Percentiles rank a stretch among this genome's conserved stretches.
Evolutionary conservation across 2,888 invertebrate genomes (phyloP).

Genomic region (Ethmia dodecea): DNA sequence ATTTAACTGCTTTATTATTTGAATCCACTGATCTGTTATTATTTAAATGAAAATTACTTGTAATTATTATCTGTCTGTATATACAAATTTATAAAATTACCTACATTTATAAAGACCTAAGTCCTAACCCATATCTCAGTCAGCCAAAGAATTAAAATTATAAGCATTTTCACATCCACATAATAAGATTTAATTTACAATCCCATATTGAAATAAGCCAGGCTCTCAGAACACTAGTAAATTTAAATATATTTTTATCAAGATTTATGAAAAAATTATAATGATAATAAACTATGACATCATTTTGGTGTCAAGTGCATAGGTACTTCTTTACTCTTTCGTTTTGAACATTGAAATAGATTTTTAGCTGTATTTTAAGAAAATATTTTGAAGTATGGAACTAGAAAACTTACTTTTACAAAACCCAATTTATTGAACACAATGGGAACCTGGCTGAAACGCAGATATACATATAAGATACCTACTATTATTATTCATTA

Average conservation of each 20-base stretch:
- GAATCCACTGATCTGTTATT: constrained; percentile 34
- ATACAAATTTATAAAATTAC: constrained; percentile 66
- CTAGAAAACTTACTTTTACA: not conserved
- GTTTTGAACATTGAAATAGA: too few relatives aligned
- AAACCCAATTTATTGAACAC: not conserved
- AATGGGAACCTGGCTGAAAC: constrained; percentile 11
- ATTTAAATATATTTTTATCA: not conserved
- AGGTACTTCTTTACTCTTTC: too few relatives aligned
- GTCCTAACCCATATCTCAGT: constrained; percentile 18
- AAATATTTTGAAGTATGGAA: too few relatives aligned
- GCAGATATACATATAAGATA: constrained; percentile 11
- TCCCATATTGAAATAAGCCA: constrained; percentile 16
- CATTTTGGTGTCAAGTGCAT: too few relatives aligned
- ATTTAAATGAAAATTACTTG: constrained; percentile 26
- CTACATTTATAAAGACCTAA: constrained; percentile 30
- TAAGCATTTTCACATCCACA: constrained; percentile 27
- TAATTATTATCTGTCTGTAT: constrained; percentile 49
- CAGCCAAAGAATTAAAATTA: constrained; percentile 25
- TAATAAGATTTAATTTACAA: constrained; percentile 17
- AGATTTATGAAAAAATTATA: not conserved
- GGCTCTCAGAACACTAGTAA: constrained; percentile 14
- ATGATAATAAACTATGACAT: not conserved
- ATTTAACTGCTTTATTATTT: constrained; percentile 24
- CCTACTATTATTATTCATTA: constrained; percentile 10
- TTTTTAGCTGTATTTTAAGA: too few relatives aligned